phyloP scores from a whole-genome alignment of 2,888 invertebrate genomes.

The Pardosa pseudoannulata region DNA sequence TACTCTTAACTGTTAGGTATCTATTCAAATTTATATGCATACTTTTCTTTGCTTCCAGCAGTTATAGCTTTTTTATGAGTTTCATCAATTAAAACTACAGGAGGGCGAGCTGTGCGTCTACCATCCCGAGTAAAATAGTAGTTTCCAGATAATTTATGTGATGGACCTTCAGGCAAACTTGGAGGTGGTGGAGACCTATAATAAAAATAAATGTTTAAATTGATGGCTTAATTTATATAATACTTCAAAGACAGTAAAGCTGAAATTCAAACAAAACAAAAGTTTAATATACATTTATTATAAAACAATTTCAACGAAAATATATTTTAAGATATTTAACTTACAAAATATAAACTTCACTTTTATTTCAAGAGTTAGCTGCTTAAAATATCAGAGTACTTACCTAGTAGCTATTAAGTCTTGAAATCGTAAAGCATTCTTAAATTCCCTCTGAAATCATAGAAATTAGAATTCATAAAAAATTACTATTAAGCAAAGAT shows the following conservation, averaged over 20 bases:
- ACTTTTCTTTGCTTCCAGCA: constrained; percentile 48
- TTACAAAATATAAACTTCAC: too few relatives aligned
- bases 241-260: too few relatives aligned
- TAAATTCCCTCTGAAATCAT: constrained; percentile 35
- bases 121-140: constrained; percentile 91
- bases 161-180: constrained; percentile 87
- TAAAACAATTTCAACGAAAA: too few relatives aligned
- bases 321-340: too few relatives aligned
- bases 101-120: constrained; percentile 86
- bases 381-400: not conserved
- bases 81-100: constrained; percentile 80
- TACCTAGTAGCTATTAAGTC: constrained; percentile 57
- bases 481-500: too few relatives aligned
- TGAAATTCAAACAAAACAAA: too few relatives aligned
- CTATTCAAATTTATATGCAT: constrained; percentile 5
- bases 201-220: not conserved
- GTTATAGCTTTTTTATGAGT: constrained; percentile 32
- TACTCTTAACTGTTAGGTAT: too few relatives aligned
- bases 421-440: constrained; percentile 51
- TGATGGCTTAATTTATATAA: too few relatives aligned
- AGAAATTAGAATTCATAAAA: too few relatives aligned
- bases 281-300: too few relatives aligned
- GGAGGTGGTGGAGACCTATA: constrained; percentile 88
- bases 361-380: too few relatives aligned
- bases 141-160: constrained; percentile 87